A percentile compares a stretch with the other conserved stretches of the same genome.
These are phyloP conservation scores for Pristiophorus japonicus DNA, from an alignment of 2,113 vertebrate species.

Conservation along the genomic window DNA sequence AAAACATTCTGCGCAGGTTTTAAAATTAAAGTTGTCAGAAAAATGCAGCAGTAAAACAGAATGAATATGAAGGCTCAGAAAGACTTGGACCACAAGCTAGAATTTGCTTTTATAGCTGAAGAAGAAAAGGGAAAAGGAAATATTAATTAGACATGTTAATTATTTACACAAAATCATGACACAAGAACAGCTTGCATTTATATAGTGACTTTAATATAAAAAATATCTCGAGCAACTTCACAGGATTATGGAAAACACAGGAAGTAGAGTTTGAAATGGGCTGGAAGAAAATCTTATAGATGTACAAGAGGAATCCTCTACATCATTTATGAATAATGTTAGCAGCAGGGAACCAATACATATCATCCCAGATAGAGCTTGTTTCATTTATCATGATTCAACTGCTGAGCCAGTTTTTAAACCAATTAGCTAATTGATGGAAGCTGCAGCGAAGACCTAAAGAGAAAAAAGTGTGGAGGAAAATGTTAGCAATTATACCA, in stretches of 20 bases:
- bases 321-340: not conserved
- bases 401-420: not conserved
- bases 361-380: not conserved
- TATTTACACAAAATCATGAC: not conserved
- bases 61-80: not conserved
- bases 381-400: not conserved
- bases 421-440: slow-evolving; percentile 18
- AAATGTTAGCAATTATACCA: not conserved
- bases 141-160: not conserved
- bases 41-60: not conserved
- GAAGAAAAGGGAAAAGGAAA: not conserved
- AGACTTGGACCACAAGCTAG: not conserved
- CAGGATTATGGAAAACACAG: not conserved
- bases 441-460: not conserved
- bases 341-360: not conserved
- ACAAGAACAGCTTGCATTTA: no score
- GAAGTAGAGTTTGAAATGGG: not conserved
- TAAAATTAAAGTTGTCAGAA: not conserved
- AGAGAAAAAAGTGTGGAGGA: not conserved
- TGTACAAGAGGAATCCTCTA: not conserved
- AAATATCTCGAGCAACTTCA: not conserved
- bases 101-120: not conserved
- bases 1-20: not conserved
- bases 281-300: not conserved
- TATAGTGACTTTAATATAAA: no score